These are phyloP conservation scores for Callithrix jacchus DNA, from an alignment of 2,113 vertebrate genomes.

Conservation along the genomic window DNA sequence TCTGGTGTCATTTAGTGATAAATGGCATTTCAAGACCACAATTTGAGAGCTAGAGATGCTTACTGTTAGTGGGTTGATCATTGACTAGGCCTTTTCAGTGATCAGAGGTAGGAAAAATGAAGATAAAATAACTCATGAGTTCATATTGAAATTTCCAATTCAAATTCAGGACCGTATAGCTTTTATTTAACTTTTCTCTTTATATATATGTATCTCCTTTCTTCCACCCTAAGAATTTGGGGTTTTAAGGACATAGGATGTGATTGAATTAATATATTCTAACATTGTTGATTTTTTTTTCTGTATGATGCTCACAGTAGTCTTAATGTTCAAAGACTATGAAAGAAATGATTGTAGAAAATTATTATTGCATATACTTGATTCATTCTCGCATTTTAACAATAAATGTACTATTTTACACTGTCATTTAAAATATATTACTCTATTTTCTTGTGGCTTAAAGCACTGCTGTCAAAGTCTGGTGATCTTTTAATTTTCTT, in stretches of 20 bases:
- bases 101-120: neutral
- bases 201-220: neutral
- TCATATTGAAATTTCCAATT: neutral
- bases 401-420: neutral
- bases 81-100: neutral
- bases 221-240: neutral
- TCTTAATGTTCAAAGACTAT: neutral
- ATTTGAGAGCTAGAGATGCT: neutral
- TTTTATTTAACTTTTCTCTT: neutral
- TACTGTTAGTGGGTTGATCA: neutral
- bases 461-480: neutral
- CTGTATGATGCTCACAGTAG: neutral
- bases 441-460: neutral
- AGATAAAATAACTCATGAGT: neutral
- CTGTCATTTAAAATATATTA: conserved; percentile 12
- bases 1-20: neutral
- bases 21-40: conserved; percentile 1
- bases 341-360: neutral
- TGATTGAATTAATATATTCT: conserved; percentile 9
- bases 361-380: neutral
- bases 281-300: neutral
- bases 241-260: neutral
- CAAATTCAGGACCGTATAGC: neutral
- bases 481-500: conserved; percentile 24
- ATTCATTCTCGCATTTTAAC: neutral